These are phyloP conservation scores for Acanthosoma haemorrhoidale DNA, from an alignment of 2,888 invertebrate species.

Conservation along the genomic window DNA sequence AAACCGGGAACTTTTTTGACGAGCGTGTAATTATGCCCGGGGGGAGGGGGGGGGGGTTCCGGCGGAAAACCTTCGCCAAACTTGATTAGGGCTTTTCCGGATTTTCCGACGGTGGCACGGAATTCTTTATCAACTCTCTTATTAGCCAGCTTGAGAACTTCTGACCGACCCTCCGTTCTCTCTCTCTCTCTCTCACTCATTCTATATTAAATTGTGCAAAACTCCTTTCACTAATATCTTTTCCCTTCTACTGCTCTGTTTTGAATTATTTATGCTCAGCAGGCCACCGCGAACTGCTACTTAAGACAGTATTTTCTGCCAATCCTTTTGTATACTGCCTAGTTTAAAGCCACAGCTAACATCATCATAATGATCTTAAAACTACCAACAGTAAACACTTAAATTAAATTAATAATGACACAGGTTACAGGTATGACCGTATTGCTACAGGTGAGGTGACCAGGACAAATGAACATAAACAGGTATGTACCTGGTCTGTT, in stretches of 20 bases:
- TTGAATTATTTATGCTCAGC: constrained; percentile 8
- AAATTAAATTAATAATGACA: too few species aligned
- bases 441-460: too few species aligned
- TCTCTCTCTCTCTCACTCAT: background rate
- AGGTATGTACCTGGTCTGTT: too few species aligned
- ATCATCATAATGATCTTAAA: too few species aligned
- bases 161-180: constrained; percentile 13
- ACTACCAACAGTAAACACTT: too few species aligned
- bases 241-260: background rate
- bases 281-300: too few species aligned
- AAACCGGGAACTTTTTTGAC: constrained; percentile 30
- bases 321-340: too few species aligned
- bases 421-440: too few species aligned
- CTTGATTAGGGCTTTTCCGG: constrained; percentile 30
- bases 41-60: background rate
- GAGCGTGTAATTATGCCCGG: constrained; percentile 28
- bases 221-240: constrained; percentile 22
- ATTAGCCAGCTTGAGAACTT: constrained; percentile 24
- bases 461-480: too few species aligned
- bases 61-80: constrained; percentile 21
- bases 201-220: constrained; percentile 25
- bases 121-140: constrained; percentile 28
- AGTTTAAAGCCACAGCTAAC: too few species aligned
- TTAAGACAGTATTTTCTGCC: too few species aligned
- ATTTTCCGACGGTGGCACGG: constrained; percentile 14